These are phyloP conservation scores for Chiroxiphia lanceolata DNA, from an alignment of 2,797 vertebrate genomes.

Conservation along the genomic window DNA sequence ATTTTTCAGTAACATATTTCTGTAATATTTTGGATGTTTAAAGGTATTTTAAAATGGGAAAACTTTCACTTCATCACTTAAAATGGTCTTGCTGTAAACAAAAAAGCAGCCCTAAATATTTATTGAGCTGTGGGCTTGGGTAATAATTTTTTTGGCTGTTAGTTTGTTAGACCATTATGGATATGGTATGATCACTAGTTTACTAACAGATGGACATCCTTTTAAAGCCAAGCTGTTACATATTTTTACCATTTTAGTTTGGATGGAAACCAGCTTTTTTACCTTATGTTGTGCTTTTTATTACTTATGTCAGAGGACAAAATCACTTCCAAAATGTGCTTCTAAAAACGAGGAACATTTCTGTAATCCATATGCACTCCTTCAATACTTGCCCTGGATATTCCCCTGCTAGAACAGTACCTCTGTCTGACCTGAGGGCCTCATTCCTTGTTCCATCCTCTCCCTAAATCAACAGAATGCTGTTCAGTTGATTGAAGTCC, in stretches of 20 bases:
- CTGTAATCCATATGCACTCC: not conserved
- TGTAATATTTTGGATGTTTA: not conserved
- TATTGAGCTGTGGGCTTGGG: not conserved
- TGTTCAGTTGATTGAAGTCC: slow-evolving; percentile 2
- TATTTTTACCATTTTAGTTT: slow-evolving; percentile 14
- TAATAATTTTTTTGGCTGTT: slow-evolving; percentile 10
- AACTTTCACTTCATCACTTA: not conserved
- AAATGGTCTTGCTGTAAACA: not conserved
- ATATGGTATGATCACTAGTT: not conserved
- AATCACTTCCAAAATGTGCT: not conserved
- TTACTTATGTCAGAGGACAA: slow-evolving; percentile 3
- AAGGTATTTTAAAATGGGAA: not conserved
- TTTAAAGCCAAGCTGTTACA: slow-evolving; percentile 32
- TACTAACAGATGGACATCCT: slow-evolving; percentile 17
- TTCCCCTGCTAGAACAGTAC: not conserved
- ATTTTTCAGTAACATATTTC: not conserved
- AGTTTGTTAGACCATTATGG: slow-evolving; percentile 4
- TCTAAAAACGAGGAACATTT: not conserved
- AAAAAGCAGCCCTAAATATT: not conserved
- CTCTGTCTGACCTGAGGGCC: not conserved
- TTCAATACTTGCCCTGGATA: not conserved
- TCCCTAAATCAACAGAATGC: not conserved
- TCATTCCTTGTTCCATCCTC: not conserved
- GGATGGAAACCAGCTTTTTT: slow-evolving; percentile 16
- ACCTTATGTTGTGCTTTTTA: not conserved